Conservation (phyloP, 2,797 vertebrate genomes). For the Sebastes cheni region DNA sequence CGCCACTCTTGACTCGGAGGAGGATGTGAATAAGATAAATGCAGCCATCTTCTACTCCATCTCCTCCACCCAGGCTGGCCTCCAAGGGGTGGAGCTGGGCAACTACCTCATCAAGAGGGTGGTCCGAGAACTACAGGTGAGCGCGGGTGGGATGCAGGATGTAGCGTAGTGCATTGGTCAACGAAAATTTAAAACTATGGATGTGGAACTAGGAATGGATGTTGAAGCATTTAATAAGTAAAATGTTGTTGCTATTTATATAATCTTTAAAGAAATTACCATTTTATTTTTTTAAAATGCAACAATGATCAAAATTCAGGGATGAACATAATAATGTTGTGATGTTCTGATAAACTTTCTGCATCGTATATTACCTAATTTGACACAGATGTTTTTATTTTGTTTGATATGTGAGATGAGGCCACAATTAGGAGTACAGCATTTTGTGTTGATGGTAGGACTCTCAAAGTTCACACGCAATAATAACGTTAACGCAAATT, state of each 20-base stretch:
- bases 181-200: background rate
- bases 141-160: slow-evolving; percentile 16
- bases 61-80: slow-evolving; percentile 92
- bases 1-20: slow-evolving; percentile 79
- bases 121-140: slow-evolving; percentile 93
- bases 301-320: background rate
- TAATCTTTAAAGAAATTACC: background rate
- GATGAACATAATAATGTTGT: background rate
- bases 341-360: background rate
- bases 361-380: background rate
- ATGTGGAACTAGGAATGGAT: background rate
- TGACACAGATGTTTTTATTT: background rate
- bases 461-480: too few species aligned
- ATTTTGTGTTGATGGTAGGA: background rate
- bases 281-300: background rate
- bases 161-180: background rate
- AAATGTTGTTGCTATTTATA: background rate
- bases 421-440: background rate
- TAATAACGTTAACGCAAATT: too few species aligned
- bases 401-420: background rate
- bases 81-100: slow-evolving; percentile 96
- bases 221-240: background rate
- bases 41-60: slow-evolving; percentile 96
- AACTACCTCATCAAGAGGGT: slow-evolving; percentile 95
- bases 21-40: slow-evolving; percentile 88